These are phyloP conservation scores for Linurgus olivaceus DNA, from an alignment of 2,797 vertebrate genomes.

Conservation along the genomic window DNA sequence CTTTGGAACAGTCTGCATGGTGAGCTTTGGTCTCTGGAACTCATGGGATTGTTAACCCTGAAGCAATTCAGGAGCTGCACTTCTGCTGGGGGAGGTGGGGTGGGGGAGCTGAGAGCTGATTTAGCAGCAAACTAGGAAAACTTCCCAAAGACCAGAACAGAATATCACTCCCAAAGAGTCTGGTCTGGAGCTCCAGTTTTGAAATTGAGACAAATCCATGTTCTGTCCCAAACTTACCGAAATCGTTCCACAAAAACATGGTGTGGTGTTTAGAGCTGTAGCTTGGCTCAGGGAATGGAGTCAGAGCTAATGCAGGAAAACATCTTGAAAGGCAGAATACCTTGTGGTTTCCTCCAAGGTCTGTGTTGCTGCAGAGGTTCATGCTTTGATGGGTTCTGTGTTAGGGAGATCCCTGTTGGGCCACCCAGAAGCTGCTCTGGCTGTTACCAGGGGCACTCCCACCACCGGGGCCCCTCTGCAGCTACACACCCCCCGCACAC, in stretches of 20 bases:
- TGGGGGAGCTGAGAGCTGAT: background rate
- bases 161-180: background rate
- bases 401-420: background rate
- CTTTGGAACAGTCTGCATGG: background rate
- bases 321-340: background rate
- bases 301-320: background rate
- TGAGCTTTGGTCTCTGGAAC: background rate
- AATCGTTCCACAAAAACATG: background rate
- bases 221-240: background rate
- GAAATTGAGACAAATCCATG: fast-evolving
- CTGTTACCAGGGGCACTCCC: background rate
- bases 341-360: background rate
- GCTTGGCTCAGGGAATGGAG: background rate
- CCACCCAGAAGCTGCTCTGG: background rate
- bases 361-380: background rate
- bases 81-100: background rate
- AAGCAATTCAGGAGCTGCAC: background rate
- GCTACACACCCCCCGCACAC: background rate
- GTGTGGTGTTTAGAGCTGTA: background rate
- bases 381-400: background rate
- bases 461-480: background rate
- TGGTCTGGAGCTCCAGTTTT: background rate
- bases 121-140: background rate
- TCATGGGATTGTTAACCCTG: background rate
- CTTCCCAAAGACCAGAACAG: background rate